A percentile compares a stretch with the other conserved stretches of the same genome.
Evolutionary conservation across 2,113 vertebrate genomes (phyloP).

Genomic region (Oceanites oceanicus): DNA sequence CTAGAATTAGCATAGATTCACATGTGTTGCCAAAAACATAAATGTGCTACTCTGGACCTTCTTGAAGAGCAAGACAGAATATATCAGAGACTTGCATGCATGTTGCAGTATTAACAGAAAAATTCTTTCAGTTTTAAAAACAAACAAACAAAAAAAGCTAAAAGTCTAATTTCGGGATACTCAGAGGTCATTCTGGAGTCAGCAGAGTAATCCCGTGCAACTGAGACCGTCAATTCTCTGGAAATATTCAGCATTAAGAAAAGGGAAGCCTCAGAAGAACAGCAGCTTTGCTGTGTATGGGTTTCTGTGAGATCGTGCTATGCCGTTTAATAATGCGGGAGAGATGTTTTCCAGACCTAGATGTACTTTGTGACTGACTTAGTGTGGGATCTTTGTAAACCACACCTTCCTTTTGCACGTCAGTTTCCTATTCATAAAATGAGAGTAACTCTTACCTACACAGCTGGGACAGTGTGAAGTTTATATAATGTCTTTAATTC

Average conservation of each 20-base stretch:
- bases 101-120: not conserved
- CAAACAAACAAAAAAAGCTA: not conserved
- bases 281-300: not conserved
- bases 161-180: not conserved
- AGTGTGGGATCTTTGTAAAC: not conserved
- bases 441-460: not conserved
- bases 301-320: not conserved
- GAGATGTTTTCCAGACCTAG: not conserved
- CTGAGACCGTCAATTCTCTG: not conserved
- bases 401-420: not conserved
- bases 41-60: not conserved
- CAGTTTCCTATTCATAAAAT: not conserved
- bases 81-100: not conserved
- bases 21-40: not conserved
- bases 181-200: accelerated
- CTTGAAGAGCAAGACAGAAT: not conserved
- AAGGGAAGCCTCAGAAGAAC: not conserved
- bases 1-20: constrained; percentile 31
- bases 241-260: not conserved
- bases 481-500: not conserved
- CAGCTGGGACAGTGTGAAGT: not conserved
- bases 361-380: not conserved
- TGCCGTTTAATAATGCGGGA: too few species aligned
- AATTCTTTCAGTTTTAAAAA: not conserved
- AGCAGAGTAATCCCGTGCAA: not conserved